Evolutionary conservation across 1,140 invertebrate genomes (phyloP).

Genomic region (Oscheius sp.): DNA sequence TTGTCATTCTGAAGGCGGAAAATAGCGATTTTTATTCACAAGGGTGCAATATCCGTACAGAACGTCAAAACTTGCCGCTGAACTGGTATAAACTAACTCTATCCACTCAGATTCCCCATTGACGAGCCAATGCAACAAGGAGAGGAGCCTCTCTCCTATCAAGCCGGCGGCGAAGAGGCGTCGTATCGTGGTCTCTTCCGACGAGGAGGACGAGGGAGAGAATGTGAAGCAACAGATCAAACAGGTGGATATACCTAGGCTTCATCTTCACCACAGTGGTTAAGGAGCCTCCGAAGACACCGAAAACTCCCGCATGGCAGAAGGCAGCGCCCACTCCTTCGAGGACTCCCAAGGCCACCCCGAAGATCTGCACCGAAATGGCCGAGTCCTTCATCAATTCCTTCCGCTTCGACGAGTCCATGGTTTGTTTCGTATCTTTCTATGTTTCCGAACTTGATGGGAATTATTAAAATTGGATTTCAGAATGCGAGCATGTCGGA

Average conservation of each 20-base stretch:
- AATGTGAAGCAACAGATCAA: background rate
- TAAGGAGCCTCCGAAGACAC: background rate
- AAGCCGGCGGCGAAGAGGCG: constrained; percentile 42
- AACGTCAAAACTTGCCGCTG: too few relatives aligned
- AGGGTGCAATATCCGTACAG: too few relatives aligned
- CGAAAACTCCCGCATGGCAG: constrained; percentile 10
- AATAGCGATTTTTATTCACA: too few relatives aligned
- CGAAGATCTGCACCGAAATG: background rate
- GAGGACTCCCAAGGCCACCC: background rate
- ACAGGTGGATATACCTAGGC: background rate
- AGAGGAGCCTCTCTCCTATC: too few relatives aligned
- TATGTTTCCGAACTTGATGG: background rate
- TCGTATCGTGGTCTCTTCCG: constrained; percentile 45
- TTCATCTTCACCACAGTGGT: background rate
- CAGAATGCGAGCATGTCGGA: constrained; percentile 1
- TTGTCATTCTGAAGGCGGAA: too few relatives aligned
- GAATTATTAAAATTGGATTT: constrained; percentile 8
- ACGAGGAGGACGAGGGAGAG: constrained; percentile 51
- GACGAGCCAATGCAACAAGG: too few relatives aligned
- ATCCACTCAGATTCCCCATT: too few relatives aligned
- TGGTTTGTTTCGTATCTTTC: constrained; percentile 24
- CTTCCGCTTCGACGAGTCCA: constrained; percentile 33
- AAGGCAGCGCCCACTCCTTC: background rate
- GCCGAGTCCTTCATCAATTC: constrained; percentile 44
- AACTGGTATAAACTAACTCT: too few relatives aligned